Evolutionary conservation across 2,797 vertebrate genomes (phyloP).

Genomic region (Xenopus petersii): DNA sequence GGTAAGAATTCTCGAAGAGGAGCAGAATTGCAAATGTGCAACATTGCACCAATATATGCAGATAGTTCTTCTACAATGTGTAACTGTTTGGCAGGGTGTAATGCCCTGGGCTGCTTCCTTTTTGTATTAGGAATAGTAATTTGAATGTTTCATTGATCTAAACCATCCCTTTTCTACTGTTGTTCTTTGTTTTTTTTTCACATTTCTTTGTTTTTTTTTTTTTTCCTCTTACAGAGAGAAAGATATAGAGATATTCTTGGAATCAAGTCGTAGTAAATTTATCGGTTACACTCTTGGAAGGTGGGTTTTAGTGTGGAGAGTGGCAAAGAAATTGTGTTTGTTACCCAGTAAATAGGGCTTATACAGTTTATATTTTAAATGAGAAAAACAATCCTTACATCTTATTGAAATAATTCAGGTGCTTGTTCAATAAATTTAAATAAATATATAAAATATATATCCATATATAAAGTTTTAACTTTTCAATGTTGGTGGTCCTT

Average conservation of each 20-base stretch:
- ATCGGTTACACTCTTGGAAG: constrained; percentile 94
- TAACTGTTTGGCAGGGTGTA: too few species aligned
- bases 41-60: not conserved
- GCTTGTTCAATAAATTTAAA: too few species aligned
- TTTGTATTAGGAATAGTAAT: too few species aligned
- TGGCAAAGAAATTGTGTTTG: not conserved
- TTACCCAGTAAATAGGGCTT: too few species aligned
- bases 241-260: constrained; percentile 96
- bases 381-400: too few species aligned
- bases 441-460: too few species aligned
- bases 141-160: too few species aligned
- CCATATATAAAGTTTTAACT: too few species aligned
- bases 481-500: too few species aligned
- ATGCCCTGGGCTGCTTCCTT: too few species aligned
- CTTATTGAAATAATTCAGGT: too few species aligned
- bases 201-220: not conserved
- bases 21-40: not conserved
- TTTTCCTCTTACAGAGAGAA: constrained; percentile 78
- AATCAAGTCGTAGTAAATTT: constrained; percentile 97
- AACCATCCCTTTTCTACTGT: not conserved
- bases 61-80: not conserved
- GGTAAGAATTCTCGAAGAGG: constrained; percentile 63
- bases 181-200: constrained; percentile 13
- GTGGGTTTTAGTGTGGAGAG: constrained; percentile 63
- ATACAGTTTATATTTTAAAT: too few species aligned